Evolutionary conservation across 2,888 invertebrate genomes (phyloP).

Genomic region (Nebria salina): DNA sequence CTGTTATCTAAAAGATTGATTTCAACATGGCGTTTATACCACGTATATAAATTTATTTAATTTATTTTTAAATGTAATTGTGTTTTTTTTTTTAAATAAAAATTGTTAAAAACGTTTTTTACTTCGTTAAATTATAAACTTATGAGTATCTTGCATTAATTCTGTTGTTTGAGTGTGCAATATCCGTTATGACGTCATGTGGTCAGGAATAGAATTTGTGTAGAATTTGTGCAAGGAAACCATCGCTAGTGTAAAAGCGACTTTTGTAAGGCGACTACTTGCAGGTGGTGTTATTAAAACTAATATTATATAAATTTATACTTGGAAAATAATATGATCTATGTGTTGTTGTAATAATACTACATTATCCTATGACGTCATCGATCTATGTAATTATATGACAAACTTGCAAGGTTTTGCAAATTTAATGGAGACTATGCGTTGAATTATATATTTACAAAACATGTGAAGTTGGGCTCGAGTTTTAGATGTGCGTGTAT

Average conservation of each 20-base stretch:
- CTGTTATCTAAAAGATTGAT: too few species aligned
- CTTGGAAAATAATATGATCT: not conserved
- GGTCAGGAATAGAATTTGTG: too few species aligned
- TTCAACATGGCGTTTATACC: too few species aligned
- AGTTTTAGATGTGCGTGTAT: not conserved
- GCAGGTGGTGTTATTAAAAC: not conserved
- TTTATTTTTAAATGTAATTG: too few species aligned
- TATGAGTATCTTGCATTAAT: too few species aligned
- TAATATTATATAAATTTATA: not conserved
- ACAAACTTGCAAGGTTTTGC: not conserved
- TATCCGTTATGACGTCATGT: too few species aligned
- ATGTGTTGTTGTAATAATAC: not conserved
- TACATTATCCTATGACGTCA: constrained; percentile 9
- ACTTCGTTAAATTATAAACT: too few species aligned
- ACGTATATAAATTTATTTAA: too few species aligned
- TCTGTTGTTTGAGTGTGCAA: too few species aligned
- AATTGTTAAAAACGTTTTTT: too few species aligned
- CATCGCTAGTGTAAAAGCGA: not conserved
- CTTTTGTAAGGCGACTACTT: not conserved
- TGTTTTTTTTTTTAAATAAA: too few species aligned
- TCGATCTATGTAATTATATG: constrained; percentile 2
- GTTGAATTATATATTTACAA: not conserved
- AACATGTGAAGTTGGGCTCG: not conserved
- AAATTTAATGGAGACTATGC: not conserved
- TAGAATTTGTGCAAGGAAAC: too few species aligned